Base-by-base conservation (phyloP, 2,888 invertebrate genomes). In the Acleris laterana region DNA sequence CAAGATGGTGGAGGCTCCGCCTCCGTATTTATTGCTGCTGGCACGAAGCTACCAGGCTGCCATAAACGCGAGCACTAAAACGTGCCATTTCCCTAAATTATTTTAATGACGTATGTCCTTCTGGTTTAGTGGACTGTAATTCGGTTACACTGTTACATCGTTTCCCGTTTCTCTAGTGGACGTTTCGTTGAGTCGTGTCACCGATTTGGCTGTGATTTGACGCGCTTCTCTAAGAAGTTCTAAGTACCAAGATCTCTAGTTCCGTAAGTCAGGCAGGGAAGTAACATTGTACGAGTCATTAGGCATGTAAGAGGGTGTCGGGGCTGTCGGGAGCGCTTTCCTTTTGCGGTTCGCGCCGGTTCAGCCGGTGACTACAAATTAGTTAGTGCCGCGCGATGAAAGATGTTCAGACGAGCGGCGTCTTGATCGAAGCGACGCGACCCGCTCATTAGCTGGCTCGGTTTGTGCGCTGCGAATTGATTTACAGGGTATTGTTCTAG, bases 81-180 rank as follows among this genome's bases (percentile, higher is more conserved):
- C 83, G 84, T 87, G 84, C 84, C 80, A 83, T 88, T 89, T 86
- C 80, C 84, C 83, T 83, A 87, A 87, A 89, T 89, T 87, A 88
- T 87, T 88, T 88, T 84, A 86, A 88, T 87, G 87, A 87, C 81
- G 84, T 85, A 87, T 84, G 81, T 79, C 84, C 81, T 72, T 77
- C 77, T 74, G 74, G 76, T 84, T 85, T 83, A 83, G 79, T 82
- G 77, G 81, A 83, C 81, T 84, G 83, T 86, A 84, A 86, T 85
- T 85, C 80, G 79, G 81, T 83, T 81, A 80, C 77, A 38, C 38
- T 38, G 13, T 13, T 78, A 76, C 75, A 78, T 80, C 79, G 77
- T 77, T 74, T 79, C 77, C 77, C 74, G 76, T 72, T 75, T 69
- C 74, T 71, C 65, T 71, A 70, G 69, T 71, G 71, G 72, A 73